A percentile compares a stretch with the other conserved stretches of the same genome.
Evolutionary conservation across 2,797 vertebrate genomes (phyloP).

Genomic region (Gadopsis marmoratus): DNA sequence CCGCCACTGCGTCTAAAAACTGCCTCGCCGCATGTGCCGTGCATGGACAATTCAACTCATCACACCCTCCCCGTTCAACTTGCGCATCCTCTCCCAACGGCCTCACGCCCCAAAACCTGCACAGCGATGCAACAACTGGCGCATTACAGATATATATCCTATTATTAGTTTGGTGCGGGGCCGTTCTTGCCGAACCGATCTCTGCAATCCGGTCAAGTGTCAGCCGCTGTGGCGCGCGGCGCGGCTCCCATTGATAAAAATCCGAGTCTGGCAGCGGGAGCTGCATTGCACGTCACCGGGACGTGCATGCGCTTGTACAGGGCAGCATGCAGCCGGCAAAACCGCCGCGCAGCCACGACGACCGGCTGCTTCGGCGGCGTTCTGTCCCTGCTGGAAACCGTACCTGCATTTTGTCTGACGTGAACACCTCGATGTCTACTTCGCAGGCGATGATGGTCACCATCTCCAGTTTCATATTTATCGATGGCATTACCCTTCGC

Average conservation of each 20-base stretch:
- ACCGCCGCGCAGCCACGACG: too few species aligned
- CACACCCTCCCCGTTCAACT: constrained; percentile 31
- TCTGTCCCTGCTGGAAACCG: constrained; percentile 1
- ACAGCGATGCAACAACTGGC: constrained; percentile 11
- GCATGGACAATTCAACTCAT: constrained; percentile 54
- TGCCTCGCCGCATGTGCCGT: constrained; percentile 54
- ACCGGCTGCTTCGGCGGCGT: too few species aligned
- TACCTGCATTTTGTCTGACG: constrained; percentile 90
- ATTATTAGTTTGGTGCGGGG: neutral
- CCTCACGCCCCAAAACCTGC: constrained; percentile 22
- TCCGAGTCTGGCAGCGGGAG: constrained; percentile 44
- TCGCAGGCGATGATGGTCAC: constrained; percentile 90
- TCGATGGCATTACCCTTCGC: constrained; percentile 87
- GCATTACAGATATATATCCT: constrained; percentile 9
- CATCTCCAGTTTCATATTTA: constrained; percentile 91
- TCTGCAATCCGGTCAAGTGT: constrained; percentile 55
- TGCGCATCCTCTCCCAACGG: constrained; percentile 33
- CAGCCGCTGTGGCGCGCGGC: constrained; percentile 38
- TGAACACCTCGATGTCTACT: constrained; percentile 88
- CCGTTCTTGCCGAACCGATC: constrained; percentile 14
- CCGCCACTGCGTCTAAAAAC: constrained; percentile 73
- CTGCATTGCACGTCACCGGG: constrained; percentile 77
- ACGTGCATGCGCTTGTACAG: constrained; percentile 57
- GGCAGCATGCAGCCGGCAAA: constrained; percentile 45
- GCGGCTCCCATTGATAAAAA: constrained; percentile 87